phyloP scores from a whole-genome alignment of 1,140 invertebrate species.

The Dryas iulia region DNA sequence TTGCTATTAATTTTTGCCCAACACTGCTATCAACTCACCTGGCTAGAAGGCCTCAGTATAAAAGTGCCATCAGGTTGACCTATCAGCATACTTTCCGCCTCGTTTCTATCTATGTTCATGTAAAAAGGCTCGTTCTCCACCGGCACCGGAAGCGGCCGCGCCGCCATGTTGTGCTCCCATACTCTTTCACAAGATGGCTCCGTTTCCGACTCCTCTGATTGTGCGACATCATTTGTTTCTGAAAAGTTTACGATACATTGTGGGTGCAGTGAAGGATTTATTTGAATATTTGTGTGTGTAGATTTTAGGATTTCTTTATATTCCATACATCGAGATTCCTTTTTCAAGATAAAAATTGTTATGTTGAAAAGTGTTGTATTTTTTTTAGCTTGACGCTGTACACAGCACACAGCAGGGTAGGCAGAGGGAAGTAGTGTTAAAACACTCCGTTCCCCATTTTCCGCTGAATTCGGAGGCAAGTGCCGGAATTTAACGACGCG shows the following conservation, averaged over 20 bases:
- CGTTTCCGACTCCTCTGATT: constrained; percentile 50
- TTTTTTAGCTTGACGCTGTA: no score
- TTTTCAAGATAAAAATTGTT: no score
- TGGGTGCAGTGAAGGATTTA: no score
- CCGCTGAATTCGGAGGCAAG: no score
- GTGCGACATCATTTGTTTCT: constrained; percentile 59
- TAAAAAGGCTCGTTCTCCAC: constrained; percentile 76
- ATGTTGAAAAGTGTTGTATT: no score
- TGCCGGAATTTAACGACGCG: no score
- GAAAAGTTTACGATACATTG: constrained; percentile 26
- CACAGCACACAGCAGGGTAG: no score
- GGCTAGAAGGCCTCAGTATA: constrained; percentile 71
- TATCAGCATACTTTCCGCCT: constrained; percentile 68
- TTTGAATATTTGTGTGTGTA: no score
- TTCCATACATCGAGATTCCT: no score
- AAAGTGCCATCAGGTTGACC: constrained; percentile 75
- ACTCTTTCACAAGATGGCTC: constrained; percentile 36
- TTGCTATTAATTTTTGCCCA: background rate
- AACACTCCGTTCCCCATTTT: no score
- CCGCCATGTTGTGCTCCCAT: constrained; percentile 63
- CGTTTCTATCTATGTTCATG: constrained; percentile 70
- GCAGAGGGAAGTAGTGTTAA: no score
- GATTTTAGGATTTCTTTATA: no score
- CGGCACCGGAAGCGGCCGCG: constrained; percentile 72
- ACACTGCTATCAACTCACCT: constrained; percentile 50